Evolutionary conservation across 1,140 invertebrate genomes (phyloP), one percentile per base, ranked within the genome.

Genomic region (Atopsyche davidsoni): DNA sequence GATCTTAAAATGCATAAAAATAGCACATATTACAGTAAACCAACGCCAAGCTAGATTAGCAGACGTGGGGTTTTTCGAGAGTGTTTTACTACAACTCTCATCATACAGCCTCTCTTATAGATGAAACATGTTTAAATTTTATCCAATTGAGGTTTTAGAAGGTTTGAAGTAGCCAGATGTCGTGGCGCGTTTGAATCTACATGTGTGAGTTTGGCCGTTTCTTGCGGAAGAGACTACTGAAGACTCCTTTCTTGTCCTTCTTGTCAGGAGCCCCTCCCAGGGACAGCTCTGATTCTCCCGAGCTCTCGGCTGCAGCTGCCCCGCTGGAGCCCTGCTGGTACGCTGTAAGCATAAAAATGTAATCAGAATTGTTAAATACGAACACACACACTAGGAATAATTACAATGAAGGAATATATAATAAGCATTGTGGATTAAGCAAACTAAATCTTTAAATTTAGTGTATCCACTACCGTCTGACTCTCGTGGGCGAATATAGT

Each of bases 211-310:
- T 67, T 6, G 69, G 68, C 35, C 69, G 53, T 32, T 73, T 72
- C 64, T 73, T 73, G 14, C 67, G 62, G 58, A 72, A 73, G 1
- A 72, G 65, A 7, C 68, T 66, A 9, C 67, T 65, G 59, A 74
- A 69, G 3, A 72, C 67, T 10, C 69, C 66, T 46, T 70, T 71
- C 50, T 74, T 72, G 55, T 73, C 70, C 39, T 70, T 72, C 58
- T 72, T 72, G 19, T 71, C 70, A 23, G 66, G 68, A 6, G 63
- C 60, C 10, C 55, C 47, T 13, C 64, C 63, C 7, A 66, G 62
- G 1, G 57, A 59, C 35, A 59, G 40, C 24, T 59, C 57, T 9
- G 53, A 56, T 31, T 59, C 57, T n/a, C 57, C 57, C 9, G 57
- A 59, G 19, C 53, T 56, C 47, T 59, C 66, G 0, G 70, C 72